These are phyloP conservation scores for Teleogryllus oceanicus DNA, from an alignment of 2,888 invertebrate species.

Conservation along the genomic window DNA sequence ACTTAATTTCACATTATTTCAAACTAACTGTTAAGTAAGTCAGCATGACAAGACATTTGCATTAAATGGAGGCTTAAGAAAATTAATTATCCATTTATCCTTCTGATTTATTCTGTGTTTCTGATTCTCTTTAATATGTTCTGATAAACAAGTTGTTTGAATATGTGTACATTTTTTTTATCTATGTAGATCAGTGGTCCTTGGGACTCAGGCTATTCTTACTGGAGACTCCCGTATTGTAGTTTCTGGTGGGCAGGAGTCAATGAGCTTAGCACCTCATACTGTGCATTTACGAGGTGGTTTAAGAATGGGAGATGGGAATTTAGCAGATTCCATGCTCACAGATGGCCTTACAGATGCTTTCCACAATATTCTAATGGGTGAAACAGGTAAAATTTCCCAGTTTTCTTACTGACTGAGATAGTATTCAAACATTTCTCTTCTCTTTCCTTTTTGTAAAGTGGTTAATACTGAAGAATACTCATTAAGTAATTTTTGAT, in stretches of 20 bases:
- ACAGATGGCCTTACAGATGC: constrained; percentile 72
- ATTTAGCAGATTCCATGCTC: constrained; percentile 63
- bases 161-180: constrained; percentile 9
- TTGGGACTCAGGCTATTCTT: constrained; percentile 66
- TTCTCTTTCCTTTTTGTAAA: constrained; percentile 1
- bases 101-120: too few species aligned
- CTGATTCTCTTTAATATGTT: too few species aligned
- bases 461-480: neutral
- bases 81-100: too few species aligned
- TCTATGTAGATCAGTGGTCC: constrained; percentile 56
- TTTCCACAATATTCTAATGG: constrained; percentile 72
- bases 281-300: constrained; percentile 60
- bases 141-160: too few species aligned
- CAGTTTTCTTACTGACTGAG: neutral
- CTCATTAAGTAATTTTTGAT: neutral
- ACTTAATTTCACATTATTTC: too few species aligned
- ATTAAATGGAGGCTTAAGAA: too few species aligned
- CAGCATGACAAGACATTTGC: too few species aligned
- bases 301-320: constrained; percentile 62
- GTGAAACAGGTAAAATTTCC: constrained; percentile 60
- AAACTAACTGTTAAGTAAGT: too few species aligned
- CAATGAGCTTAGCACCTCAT: constrained; percentile 75
- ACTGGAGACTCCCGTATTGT: constrained; percentile 63
- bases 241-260: constrained; percentile 79
- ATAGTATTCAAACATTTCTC: neutral